These are phyloP conservation scores for Todiramphus saurophagus DNA, from an alignment of 2,113 vertebrate genomes.

Conservation along the genomic window DNA sequence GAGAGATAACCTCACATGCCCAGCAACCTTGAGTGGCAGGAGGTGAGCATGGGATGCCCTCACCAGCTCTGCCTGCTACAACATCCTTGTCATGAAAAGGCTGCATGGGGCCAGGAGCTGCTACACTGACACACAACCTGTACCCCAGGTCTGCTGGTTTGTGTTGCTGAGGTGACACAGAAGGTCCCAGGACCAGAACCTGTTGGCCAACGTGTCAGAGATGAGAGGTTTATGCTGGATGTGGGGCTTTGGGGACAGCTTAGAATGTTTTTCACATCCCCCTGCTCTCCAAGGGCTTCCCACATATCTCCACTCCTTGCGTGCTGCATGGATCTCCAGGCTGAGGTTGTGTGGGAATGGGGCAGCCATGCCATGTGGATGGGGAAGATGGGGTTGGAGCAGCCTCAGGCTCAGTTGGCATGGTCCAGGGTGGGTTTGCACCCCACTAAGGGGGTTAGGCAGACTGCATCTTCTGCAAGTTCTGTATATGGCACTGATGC, in stretches of 20 bases:
- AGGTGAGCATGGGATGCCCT: background rate
- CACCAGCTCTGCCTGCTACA: background rate
- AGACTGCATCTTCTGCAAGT: background rate
- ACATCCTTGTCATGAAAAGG: rapidly evolving
- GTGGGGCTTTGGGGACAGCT: rapidly evolving
- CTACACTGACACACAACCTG: background rate
- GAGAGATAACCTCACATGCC: rapidly evolving
- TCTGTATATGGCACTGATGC: background rate
- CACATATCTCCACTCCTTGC: rapidly evolving
- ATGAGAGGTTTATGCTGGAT: background rate
- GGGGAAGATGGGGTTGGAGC: background rate
- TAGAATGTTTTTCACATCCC: background rate
- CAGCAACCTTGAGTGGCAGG: background rate
- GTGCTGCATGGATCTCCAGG: background rate
- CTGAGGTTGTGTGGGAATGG: background rate
- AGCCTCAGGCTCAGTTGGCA: rapidly evolving
- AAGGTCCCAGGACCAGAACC: background rate
- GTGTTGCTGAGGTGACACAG: background rate
- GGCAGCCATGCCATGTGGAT: background rate
- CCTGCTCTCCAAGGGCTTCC: background rate
- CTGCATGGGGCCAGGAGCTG: background rate
- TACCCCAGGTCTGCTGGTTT: background rate
- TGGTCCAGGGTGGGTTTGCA: rapidly evolving
- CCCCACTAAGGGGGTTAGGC: background rate
- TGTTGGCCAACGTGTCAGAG: background rate